phyloP scores from a whole-genome alignment of 2,113 vertebrate genomes.

The Nanorana parkeri region DNA sequence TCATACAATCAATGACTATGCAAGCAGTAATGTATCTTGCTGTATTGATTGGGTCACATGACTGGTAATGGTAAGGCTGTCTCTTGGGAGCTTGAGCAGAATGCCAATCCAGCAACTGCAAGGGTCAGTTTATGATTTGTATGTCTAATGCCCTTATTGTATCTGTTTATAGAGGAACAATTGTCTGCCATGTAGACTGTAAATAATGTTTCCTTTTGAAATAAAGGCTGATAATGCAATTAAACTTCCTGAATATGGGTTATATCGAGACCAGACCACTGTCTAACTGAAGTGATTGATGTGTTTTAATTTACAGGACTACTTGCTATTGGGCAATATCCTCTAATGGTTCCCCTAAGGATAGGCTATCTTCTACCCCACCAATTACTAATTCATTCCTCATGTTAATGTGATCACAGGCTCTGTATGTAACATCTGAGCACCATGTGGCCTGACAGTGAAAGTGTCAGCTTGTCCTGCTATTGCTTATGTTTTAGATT shows the following conservation, averaged over 20 bases:
- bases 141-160: not conserved
- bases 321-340: not conserved
- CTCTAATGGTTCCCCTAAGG: not conserved
- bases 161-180: not conserved
- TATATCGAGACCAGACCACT: not conserved
- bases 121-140: not conserved
- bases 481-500: not conserved
- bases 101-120: not conserved
- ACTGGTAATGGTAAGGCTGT: not conserved
- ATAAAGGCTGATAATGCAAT: not conserved
- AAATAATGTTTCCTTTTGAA: not conserved
- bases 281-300: not conserved
- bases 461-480: not conserved
- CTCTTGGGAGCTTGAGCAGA: not conserved
- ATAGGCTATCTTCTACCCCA: not conserved
- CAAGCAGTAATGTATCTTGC: not conserved
- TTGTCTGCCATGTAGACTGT: not conserved
- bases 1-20: not conserved
- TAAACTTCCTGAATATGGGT: not conserved
- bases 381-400: slow-evolving; percentile 15
- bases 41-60: not conserved
- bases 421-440: slow-evolving; percentile 1
- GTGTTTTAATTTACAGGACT: not conserved
- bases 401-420: slow-evolving; percentile 5
- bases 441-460: slow-evolving; percentile 7